Base-by-base conservation (phyloP, 2,888 invertebrate genomes). In the Operophtera brumata region DNA sequence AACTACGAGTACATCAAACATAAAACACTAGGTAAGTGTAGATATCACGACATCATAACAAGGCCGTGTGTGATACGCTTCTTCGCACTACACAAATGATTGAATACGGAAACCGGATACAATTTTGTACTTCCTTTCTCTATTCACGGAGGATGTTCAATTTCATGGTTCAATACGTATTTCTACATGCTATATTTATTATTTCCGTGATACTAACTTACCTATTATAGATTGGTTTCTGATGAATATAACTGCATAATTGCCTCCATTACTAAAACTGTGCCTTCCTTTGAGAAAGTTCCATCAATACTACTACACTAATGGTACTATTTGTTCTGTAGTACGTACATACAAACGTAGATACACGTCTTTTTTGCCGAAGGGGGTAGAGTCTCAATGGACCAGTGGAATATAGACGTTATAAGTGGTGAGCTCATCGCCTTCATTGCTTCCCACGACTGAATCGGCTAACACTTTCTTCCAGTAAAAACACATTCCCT, bases 91-190 rank as follows among this genome's bases (percentile, higher is more conserved):
- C 48, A 45, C 30, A 45, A 42, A 42, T 46, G 54, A 54, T 49
- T 46, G 49, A 54, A 49, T 49, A 36, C 30, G 54, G 54, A 54
- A 54, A 54, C 35, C 48, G 49, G 54, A 54, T 54, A 56, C 51
- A 56, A 57, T 52, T 54, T 54, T 48, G 34, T 49, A 46, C 34
- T 43, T 58, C 52, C 41, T 44, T 20, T 47, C 41, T 46, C 20
- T 43, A 49, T 59, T 58, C 57, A 61, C 55, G 59, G 36, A 43
- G 56, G 61, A 62, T 48, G 61, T 65, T 64, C 60, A 61, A 62
- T 69, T 65, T 64, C 54, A 66, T 52, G 67, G 62, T 60, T 67
- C 65, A 61, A 49, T 61, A 61, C 42, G 47, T 36, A 45, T 50
- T 39, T 42, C 26, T 46, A 57, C 53, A 47, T 56, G 46, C 28